Evolutionary conservation across 1,140 invertebrate species (phyloP).

Genomic region (Doryteuthis pealeii): DNA sequence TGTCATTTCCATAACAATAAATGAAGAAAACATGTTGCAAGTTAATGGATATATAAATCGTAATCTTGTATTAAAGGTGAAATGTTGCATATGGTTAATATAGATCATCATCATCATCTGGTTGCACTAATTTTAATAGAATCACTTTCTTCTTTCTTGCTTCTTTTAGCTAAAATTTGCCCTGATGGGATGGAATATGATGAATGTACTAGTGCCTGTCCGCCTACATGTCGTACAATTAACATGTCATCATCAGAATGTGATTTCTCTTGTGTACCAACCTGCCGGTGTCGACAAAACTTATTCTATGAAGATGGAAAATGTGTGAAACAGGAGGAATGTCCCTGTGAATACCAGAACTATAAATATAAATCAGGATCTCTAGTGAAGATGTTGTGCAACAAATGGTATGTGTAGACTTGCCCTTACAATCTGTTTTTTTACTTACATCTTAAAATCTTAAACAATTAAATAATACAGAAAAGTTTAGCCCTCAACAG

Average conservation of each 20-base stretch:
- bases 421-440: background rate
- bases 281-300: slow-evolving; percentile 21
- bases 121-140: no score
- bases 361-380: slow-evolving; percentile 15
- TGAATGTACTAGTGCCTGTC: slow-evolving; percentile 26
- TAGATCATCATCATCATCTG: no score
- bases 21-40: no score
- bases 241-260: slow-evolving; percentile 19
- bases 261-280: slow-evolving; percentile 18
- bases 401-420: slow-evolving; percentile 21
- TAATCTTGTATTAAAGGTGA: no score
- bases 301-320: slow-evolving; percentile 24
- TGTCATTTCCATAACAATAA: no score
- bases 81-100: no score
- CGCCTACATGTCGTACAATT: slow-evolving; percentile 20
- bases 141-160: background rate
- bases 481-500: no score
- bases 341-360: slow-evolving; percentile 25
- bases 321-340: slow-evolving; percentile 24
- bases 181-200: slow-evolving; percentile 21
- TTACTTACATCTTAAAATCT: background rate
- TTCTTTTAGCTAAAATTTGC: slow-evolving; percentile 20
- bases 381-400: slow-evolving; percentile 23
- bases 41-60: no score
- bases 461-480: no score